phyloP scores from a whole-genome alignment of 2,113 vertebrate species.

The Hippocampus abdominalis region DNA sequence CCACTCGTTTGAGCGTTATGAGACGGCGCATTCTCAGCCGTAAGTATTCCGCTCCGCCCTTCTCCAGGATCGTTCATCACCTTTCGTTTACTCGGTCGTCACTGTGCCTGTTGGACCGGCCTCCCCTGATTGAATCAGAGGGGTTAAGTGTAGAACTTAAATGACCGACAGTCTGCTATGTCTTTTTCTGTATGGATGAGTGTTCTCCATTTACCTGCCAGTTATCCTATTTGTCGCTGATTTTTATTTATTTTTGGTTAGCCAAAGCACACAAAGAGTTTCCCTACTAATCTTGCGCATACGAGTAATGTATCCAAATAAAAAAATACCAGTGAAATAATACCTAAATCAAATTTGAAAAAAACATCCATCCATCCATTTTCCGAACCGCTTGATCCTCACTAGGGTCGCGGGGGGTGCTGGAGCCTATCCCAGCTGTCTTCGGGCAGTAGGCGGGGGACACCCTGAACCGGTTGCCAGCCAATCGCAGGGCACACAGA shows the following conservation, averaged over 20 bases:
- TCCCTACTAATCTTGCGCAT: background rate
- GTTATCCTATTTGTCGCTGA: background rate
- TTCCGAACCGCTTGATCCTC: no score
- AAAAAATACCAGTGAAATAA: background rate
- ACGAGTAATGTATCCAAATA: background rate
- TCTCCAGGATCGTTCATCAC: background rate
- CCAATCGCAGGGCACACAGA: no score
- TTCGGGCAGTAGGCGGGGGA: no score
- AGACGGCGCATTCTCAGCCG: conserved; percentile 93
- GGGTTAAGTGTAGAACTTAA: background rate
- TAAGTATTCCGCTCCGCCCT: conserved; percentile 70
- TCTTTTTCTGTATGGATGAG: background rate
- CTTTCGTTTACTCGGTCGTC: conserved; percentile 16
- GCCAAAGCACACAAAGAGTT: background rate
- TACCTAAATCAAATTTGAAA: no score
- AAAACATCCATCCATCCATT: background rate
- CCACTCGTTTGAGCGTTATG: conserved; percentile 92
- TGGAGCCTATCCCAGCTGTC: no score
- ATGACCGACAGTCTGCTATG: background rate
- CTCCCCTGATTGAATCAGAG: background rate
- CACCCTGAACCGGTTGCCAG: no score
- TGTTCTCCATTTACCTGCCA: background rate
- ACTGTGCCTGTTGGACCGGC: background rate
- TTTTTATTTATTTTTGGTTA: background rate
- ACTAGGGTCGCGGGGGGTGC: no score